phyloP scores from a whole-genome alignment of 2,888 invertebrate species.

The Sipha maydis region DNA sequence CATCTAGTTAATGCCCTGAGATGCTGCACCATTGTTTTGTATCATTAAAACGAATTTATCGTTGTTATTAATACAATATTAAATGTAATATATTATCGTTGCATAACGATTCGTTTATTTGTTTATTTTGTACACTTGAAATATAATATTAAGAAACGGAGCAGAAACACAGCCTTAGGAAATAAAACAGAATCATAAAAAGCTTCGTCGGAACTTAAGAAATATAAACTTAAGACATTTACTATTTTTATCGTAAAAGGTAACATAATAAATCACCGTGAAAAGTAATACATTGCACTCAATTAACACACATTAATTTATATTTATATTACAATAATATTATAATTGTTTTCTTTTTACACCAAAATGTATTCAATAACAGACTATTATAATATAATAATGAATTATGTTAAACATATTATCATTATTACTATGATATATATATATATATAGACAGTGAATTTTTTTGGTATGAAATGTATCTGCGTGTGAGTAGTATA shows the following conservation, averaged over 20 bases:
- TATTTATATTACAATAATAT: not conserved
- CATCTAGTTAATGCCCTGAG: conserved; percentile 56
- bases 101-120: not conserved
- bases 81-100: not conserved
- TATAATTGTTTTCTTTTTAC: not conserved
- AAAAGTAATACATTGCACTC: conserved; percentile 60
- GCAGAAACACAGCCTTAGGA: conserved; percentile 60
- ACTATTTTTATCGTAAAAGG: conserved; percentile 53
- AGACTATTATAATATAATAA: conserved; percentile 41
- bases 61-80: not conserved
- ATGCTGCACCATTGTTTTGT: conserved; percentile 57
- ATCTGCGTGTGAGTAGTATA: not conserved
- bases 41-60: conserved; percentile 9
- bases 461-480: conserved; percentile 12
- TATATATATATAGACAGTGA: conserved; percentile 15
- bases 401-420: not conserved
- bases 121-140: conserved; percentile 47
- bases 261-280: conserved; percentile 59
- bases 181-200: conserved; percentile 49
- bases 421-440: not conserved
- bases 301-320: conserved; percentile 45
- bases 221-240: conserved; percentile 47
- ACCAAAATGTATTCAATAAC: not conserved
- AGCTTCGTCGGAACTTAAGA: conserved; percentile 48
- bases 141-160: conserved; percentile 41